These are phyloP conservation scores for Drosophila cardini DNA, from an alignment of 1,140 invertebrate genomes.

Conservation along the genomic window DNA sequence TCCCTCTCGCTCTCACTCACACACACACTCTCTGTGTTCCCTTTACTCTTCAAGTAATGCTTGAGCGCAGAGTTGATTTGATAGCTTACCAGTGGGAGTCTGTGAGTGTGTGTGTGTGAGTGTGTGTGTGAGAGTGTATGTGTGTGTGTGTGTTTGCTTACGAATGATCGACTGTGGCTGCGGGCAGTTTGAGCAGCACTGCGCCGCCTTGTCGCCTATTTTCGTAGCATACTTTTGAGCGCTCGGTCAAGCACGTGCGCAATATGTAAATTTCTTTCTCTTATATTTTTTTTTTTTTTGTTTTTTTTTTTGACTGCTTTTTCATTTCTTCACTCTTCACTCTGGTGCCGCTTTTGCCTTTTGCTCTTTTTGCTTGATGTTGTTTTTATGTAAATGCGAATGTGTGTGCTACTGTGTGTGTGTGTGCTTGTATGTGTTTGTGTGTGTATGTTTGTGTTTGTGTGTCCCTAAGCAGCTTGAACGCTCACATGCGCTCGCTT, in stretches of 20 bases:
- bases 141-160: no score
- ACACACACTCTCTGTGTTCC: not conserved
- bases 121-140: not conserved
- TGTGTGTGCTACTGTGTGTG: slow-evolving; percentile 38
- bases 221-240: slow-evolving; percentile 53
- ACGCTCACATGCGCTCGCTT: slow-evolving; percentile 73
- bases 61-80: not conserved
- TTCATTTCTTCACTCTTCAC: not conserved
- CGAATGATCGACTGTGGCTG: slow-evolving; percentile 32
- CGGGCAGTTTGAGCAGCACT: slow-evolving; percentile 28
- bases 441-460: slow-evolving; percentile 35
- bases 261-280: slow-evolving; percentile 71
- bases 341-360: slow-evolving; percentile 5
- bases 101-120: not conserved
- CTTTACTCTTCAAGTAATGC: not conserved
- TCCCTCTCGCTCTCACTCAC: not conserved
- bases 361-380: slow-evolving; percentile 70
- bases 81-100: not conserved
- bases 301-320: slow-evolving; percentile 39
- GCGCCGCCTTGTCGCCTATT: slow-evolving; percentile 56
- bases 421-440: slow-evolving; percentile 44
- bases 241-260: slow-evolving; percentile 70
- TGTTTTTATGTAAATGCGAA: slow-evolving; percentile 67
- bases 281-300: slow-evolving; percentile 41
- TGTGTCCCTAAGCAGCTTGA: slow-evolving; percentile 66